Conservation (phyloP, 2,888 invertebrate species). For the Brachyopa scutellaris region DNA sequence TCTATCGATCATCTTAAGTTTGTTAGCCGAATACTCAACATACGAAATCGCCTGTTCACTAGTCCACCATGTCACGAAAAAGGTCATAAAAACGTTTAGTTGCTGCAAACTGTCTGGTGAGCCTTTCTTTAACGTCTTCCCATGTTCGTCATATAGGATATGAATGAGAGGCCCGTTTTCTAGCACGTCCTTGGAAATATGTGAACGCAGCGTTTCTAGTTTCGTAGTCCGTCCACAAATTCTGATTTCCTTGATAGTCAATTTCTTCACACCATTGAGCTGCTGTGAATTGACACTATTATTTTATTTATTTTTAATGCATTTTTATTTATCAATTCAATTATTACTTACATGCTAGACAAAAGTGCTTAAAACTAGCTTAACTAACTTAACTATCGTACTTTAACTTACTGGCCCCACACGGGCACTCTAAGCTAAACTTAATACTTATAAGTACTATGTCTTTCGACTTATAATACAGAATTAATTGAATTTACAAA, state of each 20-base stretch:
- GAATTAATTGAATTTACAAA: too few species aligned
- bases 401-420: too few species aligned
- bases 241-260: neutral
- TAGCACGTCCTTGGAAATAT: neutral
- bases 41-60: neutral
- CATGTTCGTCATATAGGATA: neutral
- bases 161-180: neutral
- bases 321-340: too few species aligned
- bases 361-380: too few species aligned
- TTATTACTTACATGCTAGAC: too few species aligned
- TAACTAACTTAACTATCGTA: too few species aligned
- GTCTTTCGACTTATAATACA: too few species aligned
- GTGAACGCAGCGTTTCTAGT: conserved; percentile 3
- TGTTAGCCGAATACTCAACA: neutral
- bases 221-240: neutral
- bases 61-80: neutral
- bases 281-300: neutral
- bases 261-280: neutral
- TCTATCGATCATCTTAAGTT: neutral
- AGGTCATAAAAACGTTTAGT: neutral
- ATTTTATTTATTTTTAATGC: too few species aligned
- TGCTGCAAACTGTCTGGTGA: neutral
- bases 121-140: neutral
- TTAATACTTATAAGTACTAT: too few species aligned
- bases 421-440: too few species aligned